Evolutionary conservation across 2,113 vertebrate species (phyloP), one percentile per base, ranked within the genome.

Genomic region (Oceanites oceanicus): DNA sequence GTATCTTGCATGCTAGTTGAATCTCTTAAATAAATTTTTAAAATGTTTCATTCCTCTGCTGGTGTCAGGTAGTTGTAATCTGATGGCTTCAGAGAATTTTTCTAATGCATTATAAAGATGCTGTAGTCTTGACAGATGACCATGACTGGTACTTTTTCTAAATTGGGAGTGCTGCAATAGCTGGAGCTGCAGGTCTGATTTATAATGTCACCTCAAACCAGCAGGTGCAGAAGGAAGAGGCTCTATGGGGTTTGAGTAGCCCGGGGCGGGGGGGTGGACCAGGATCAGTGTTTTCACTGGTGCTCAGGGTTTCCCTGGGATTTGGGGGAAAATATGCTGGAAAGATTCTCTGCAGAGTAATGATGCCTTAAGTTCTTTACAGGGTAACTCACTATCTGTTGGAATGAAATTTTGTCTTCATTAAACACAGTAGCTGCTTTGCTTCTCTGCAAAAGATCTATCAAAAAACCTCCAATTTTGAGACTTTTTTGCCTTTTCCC

Each of bases 181-280:
- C 71, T 40, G 86, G 67, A 90, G 82, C 79, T 62, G 77, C 42
- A 40, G 85, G 15, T 34, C 88, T 92, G 79, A 84, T 93, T 93
- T 67, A 61, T 23, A n/a, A 36, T 7, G 52, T 29, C 53, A 36
- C 78, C 66, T 88, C 50, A 11, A 36, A n/a, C 16, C 29, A 6
- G 77, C 9, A 30, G 38, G 42, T 26, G 80, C 58, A 3, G 61
- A 8, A 32, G 61, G 63, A 86, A 25, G 68, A 52, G 68, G 55
- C 59, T 81, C 20, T 2, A 2, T 27, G 93, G 36, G n/a, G 6
- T 67, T 67, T 29, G 45, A n/a, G 55, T 5, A n/a, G 83, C 32
- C 19, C 29, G 84, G 75, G 49, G 27, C 3, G 5, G 55, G 19
- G 19, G 36, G 47, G 17, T 42, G 70, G 79, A 26, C 53, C 30